phyloP scores from a whole-genome alignment of 2,888 invertebrate genomes.

The Drosophila dives region DNA sequence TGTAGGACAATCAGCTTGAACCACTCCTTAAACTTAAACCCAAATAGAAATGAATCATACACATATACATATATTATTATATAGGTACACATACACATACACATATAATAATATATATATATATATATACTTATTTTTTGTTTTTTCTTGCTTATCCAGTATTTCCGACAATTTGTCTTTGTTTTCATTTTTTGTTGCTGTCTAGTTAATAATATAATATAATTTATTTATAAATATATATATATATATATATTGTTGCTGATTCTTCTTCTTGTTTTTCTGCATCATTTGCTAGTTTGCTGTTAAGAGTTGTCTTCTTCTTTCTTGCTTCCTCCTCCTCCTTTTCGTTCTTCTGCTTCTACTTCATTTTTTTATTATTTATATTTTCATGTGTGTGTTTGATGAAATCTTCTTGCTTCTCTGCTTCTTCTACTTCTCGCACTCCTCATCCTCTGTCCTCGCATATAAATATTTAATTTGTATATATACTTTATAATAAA shows the following conservation, averaged over 20 bases:
- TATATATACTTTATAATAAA: constrained; percentile 73
- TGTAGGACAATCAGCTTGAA: constrained; percentile 31
- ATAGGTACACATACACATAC: constrained; percentile 14
- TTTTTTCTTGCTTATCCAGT: constrained; percentile 50
- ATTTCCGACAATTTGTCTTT: constrained; percentile 69
- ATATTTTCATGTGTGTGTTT: constrained; percentile 73
- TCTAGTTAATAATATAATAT: constrained; percentile 41
- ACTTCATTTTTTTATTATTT: constrained; percentile 23
- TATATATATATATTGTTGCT: constrained; percentile 56
- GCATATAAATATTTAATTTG: constrained; percentile 81
- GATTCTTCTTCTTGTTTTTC: constrained; percentile 35
- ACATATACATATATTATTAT: constrained; percentile 29
- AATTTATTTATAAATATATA: constrained; percentile 67
- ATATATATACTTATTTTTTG: constrained; percentile 23
- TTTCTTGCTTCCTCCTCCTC: constrained; percentile 34
- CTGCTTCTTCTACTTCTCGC: constrained; percentile 32
- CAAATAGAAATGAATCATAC: not conserved
- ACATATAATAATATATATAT: constrained; percentile 39
- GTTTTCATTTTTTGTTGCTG: constrained; percentile 34
- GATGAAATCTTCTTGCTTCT: constrained; percentile 72
- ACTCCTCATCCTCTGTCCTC: constrained; percentile 42
- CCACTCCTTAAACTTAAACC: constrained; percentile 42
- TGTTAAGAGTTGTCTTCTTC: constrained; percentile 51
- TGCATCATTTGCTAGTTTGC: constrained; percentile 45
- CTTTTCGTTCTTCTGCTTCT: constrained; percentile 33